Evolutionary conservation across 2,888 invertebrate species (phyloP).

Genomic region (Diarsia mendica): DNA sequence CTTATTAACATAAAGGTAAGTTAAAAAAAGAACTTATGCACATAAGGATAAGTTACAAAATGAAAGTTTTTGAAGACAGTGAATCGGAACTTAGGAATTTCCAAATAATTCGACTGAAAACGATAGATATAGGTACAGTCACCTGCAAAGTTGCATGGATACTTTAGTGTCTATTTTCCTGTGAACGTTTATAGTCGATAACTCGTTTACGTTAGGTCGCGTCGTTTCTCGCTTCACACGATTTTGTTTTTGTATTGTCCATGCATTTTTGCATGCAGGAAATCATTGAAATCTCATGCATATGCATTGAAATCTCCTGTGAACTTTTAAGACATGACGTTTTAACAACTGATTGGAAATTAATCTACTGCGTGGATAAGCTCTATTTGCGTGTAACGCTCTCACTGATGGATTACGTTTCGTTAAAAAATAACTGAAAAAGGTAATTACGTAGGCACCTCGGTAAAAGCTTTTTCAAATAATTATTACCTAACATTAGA

Average conservation of each 20-base stretch:
- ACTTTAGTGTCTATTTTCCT: no score
- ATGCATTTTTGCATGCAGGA: no score
- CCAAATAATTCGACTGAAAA: not conserved
- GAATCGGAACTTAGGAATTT: not conserved
- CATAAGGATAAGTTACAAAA: not conserved
- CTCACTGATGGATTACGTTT: not conserved
- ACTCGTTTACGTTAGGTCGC: no score
- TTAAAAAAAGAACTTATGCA: not conserved
- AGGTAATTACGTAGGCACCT: slow-evolving; percentile 17
- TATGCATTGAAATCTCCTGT: not conserved
- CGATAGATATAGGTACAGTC: no score
- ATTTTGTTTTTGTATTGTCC: no score
- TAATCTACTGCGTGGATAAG: not conserved
- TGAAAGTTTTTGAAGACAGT: not conserved
- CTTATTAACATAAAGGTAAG: not conserved
- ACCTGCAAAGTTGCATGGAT: no score
- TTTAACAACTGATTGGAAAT: no score
- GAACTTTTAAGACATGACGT: not conserved
- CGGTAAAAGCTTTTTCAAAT: slow-evolving; percentile 13
- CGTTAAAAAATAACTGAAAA: not conserved
- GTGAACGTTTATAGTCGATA: no score
- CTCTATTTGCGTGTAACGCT: not conserved
- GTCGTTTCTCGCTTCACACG: no score
- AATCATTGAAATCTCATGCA: no score
- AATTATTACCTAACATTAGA: not conserved